A percentile compares a stretch with the other conserved stretches of the same genome.
Conservation (phyloP, 2,113 vertebrate species). For the Podocnemis expansa region DNA sequence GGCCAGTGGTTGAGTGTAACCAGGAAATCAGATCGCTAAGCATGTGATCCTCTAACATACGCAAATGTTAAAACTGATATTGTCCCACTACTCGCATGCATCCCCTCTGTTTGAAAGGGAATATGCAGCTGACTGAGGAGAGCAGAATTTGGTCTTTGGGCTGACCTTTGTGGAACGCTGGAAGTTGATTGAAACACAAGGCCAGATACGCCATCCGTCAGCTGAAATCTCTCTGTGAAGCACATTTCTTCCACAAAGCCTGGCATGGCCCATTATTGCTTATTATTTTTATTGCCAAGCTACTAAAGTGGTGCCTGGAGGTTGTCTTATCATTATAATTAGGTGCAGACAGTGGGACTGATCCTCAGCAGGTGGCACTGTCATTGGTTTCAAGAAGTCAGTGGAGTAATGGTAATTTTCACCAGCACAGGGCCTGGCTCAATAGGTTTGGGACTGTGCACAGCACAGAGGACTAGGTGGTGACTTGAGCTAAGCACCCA, state of each 20-base stretch:
- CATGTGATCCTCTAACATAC: constrained; percentile 4
- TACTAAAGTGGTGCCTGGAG: not conserved
- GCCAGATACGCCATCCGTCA: not conserved
- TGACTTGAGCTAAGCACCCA: not conserved
- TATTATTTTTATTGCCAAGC: not conserved
- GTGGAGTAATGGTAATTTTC: not conserved
- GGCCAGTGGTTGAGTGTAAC: constrained; percentile 50
- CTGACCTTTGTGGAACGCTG: not conserved
- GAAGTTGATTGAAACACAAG: not conserved
- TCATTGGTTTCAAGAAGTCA: not conserved
- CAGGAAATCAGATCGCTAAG: constrained; percentile 54
- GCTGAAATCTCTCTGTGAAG: not conserved
- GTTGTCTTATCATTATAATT: not conserved
- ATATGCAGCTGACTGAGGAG: not conserved
- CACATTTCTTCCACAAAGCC: not conserved
- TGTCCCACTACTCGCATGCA: not conserved
- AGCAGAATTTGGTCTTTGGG: not conserved
- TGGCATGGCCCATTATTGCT: not conserved
- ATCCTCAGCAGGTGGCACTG: not conserved
- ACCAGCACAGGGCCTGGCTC: not conserved
- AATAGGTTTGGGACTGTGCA: not conserved
- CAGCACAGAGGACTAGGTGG: not conserved
- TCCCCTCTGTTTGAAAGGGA: not conserved
- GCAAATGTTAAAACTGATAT: constrained; percentile 39
- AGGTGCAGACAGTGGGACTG: not conserved